Conservation (phyloP, 1,140 invertebrate species). For the Centruroides vittatus region DNA sequence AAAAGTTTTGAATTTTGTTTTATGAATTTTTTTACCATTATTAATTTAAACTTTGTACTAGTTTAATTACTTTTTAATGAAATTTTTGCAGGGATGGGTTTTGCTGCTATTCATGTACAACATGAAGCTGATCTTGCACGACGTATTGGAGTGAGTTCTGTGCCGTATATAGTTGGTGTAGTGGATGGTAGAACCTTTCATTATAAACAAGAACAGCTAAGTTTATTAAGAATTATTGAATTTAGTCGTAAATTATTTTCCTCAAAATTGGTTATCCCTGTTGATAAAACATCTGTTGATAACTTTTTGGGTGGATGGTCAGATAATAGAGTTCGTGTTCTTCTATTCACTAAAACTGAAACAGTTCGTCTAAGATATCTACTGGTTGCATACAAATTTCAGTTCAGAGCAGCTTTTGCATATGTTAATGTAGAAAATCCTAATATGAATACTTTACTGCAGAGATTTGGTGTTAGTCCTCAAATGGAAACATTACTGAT, state of each 20-base stretch:
- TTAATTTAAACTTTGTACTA: too few relatives aligned
- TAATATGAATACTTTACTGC: slow-evolving; percentile 16
- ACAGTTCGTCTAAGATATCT: slow-evolving; percentile 67
- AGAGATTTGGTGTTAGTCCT: slow-evolving; percentile 49
- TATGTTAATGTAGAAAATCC: slow-evolving; percentile 34
- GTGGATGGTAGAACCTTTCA: slow-evolving; percentile 62
- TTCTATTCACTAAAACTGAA: slow-evolving; percentile 69
- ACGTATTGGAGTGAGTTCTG: slow-evolving; percentile 55
- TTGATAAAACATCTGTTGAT: slow-evolving; percentile 58
- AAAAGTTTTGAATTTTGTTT: too few relatives aligned
- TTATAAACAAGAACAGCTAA: slow-evolving; percentile 60
- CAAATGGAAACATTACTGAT: slow-evolving; percentile 72
- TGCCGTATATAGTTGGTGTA: slow-evolving; percentile 67
- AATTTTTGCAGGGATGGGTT: slow-evolving; percentile 26
- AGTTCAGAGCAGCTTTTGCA: slow-evolving; percentile 74
- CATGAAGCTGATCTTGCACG: slow-evolving; percentile 57
- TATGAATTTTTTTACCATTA: too few relatives aligned
- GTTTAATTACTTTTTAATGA: too few relatives aligned
- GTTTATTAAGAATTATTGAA: slow-evolving; percentile 63
- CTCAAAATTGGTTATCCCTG: slow-evolving; percentile 51
- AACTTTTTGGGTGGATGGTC: slow-evolving; percentile 70
- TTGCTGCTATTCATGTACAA: slow-evolving; percentile 66
- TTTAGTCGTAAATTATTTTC: slow-evolving; percentile 73
- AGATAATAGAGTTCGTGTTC: slow-evolving; percentile 76
- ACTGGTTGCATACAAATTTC: slow-evolving; percentile 70